Percentiles rank a stretch among this genome's conserved stretches.
Evolutionary conservation across 2,113 vertebrate genomes (phyloP).

Genomic region (Gnathonemus echidnorhynchus): DNA sequence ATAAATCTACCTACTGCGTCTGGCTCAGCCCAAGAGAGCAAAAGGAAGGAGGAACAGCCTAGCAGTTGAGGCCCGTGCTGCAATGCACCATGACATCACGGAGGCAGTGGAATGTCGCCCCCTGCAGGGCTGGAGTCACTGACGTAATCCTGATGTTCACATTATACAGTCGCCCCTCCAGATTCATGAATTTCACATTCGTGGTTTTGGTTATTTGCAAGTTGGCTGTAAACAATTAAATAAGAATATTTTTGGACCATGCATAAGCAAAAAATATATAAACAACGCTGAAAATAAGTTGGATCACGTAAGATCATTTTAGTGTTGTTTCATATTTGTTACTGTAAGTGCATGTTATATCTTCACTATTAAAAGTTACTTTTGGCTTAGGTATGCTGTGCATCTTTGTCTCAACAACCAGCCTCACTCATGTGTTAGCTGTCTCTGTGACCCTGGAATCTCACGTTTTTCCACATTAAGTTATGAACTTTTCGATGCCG

Average conservation of each 20-base stretch:
- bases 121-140: not conserved
- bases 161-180: not conserved
- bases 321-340: not conserved
- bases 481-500: not conserved
- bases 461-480: not conserved
- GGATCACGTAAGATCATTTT: not conserved
- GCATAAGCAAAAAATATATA: not conserved
- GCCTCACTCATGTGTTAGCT: not conserved
- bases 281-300: not conserved
- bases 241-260: not conserved
- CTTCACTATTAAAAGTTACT: not conserved
- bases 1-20: not conserved
- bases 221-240: not conserved
- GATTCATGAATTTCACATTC: not conserved
- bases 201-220: not conserved
- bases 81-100: not conserved
- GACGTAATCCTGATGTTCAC: not conserved
- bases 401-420: not conserved
- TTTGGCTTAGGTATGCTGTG: not conserved
- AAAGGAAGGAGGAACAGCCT: not conserved
- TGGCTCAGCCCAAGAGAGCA: not conserved
- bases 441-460: not conserved
- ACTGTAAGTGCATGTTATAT: not conserved
- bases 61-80: not conserved
- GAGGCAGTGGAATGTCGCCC: not conserved